phyloP scores from a whole-genome alignment of 1,140 invertebrate genomes.

The Eupeodes corollae region DNA sequence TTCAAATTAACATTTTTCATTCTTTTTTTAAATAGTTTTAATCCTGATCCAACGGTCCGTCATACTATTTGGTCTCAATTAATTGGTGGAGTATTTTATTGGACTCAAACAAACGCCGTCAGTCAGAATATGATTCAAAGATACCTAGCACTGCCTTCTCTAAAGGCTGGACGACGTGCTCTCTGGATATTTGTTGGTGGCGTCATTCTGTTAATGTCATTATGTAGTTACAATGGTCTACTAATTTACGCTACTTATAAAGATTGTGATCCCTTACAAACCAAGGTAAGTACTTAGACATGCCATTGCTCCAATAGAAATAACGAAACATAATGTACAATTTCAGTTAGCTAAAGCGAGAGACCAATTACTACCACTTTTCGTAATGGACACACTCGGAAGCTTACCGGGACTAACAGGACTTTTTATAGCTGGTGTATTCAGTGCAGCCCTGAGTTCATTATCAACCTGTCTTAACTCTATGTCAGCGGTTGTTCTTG shows the following conservation, averaged over 20 bases:
- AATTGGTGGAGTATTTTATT: constrained; percentile 67
- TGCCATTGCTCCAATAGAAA: background rate
- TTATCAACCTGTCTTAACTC: constrained; percentile 71
- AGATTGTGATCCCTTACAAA: constrained; percentile 58
- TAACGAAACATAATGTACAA: background rate
- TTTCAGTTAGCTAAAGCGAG: constrained; percentile 41
- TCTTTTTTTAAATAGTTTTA: constrained; percentile 41
- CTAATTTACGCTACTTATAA: constrained; percentile 63
- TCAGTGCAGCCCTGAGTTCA: constrained; percentile 58
- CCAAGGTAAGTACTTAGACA: constrained; percentile 37
- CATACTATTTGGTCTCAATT: constrained; percentile 72
- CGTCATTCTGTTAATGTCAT: constrained; percentile 39
- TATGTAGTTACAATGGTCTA: constrained; percentile 59
- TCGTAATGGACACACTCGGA: constrained; percentile 54
- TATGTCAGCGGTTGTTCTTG: constrained; percentile 63
- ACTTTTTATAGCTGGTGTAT: constrained; percentile 56
- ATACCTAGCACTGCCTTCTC: constrained; percentile 52
- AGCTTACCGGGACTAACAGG: constrained; percentile 50
- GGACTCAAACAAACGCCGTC: constrained; percentile 59
- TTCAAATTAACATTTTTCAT: too few species aligned
- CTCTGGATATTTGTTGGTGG: constrained; percentile 49
- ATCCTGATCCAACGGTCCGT: constrained; percentile 60
- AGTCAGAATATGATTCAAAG: constrained; percentile 70
- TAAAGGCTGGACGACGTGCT: constrained; percentile 49
- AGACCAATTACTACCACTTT: constrained; percentile 46